A percentile compares a stretch with the other conserved stretches of the same genome.
Conservation (phyloP, 1,140 invertebrate species). For the Bemisia tabaci region DNA sequence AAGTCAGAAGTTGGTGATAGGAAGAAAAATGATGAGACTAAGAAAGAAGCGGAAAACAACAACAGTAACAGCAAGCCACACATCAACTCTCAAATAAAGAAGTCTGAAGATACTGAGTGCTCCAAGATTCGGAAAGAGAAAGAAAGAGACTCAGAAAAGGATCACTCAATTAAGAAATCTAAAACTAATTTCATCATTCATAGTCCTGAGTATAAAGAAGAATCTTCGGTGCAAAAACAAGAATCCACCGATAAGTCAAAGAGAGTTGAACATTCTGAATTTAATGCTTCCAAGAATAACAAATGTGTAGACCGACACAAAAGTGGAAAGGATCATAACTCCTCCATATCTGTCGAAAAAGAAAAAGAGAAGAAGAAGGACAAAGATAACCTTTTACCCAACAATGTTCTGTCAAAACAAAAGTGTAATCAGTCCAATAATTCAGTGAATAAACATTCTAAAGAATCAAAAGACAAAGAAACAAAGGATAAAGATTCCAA, state of each 20-base stretch:
- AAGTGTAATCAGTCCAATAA: constrained; percentile 3
- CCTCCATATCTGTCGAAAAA: constrained; percentile 11
- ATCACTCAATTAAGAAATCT: background rate
- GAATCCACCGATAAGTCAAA: constrained; percentile 8
- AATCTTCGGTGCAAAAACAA: constrained; percentile 7
- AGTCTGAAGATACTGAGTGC: background rate
- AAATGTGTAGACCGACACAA: constrained; percentile 4
- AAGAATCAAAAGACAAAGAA: constrained; percentile 33
- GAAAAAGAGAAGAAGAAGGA: constrained; percentile 22
- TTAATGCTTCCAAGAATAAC: background rate
- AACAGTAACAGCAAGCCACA: background rate
- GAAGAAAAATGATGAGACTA: constrained; percentile 1
- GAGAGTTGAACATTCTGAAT: background rate
- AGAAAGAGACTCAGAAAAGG: constrained; percentile 1
- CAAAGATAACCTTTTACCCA: constrained; percentile 20
- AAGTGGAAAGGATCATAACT: constrained; percentile 13
- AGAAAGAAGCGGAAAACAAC: background rate
- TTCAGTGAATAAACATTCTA: constrained; percentile 27
- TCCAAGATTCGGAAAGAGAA: constrained; percentile 7
- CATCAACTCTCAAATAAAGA: background rate
- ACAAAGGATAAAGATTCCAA: constrained; percentile 29
- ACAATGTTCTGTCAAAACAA: constrained; percentile 25
- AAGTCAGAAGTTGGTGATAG: constrained; percentile 8
- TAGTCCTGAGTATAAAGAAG: background rate
- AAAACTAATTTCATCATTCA: background rate